Conservation (phyloP, 1,140 invertebrate genomes). For the Propsilocerus akamusi region DNA sequence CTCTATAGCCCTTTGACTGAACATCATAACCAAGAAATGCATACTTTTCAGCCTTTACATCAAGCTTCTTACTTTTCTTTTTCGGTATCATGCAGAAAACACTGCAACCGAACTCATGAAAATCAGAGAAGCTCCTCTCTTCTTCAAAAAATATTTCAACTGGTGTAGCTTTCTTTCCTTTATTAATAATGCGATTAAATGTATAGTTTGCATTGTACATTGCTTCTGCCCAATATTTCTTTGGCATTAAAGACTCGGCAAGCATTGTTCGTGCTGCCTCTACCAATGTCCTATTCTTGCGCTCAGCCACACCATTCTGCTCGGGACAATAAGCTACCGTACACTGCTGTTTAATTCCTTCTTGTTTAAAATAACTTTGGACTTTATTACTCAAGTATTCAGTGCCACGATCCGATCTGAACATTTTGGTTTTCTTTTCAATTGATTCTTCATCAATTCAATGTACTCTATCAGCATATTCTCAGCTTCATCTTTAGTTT, state of each 20-base stretch:
- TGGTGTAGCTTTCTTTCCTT: too few species aligned
- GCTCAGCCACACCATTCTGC: constrained; percentile 24
- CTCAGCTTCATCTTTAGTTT: background rate
- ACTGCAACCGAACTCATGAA: constrained; percentile 25
- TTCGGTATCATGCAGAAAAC: constrained; percentile 22
- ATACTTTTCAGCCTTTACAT: constrained; percentile 14
- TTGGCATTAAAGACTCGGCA: too few species aligned
- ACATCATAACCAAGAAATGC: constrained; percentile 26
- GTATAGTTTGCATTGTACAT: too few species aligned
- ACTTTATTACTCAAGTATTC: constrained; percentile 19
- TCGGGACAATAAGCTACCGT: constrained; percentile 22
- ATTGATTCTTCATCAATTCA: constrained; percentile 12
- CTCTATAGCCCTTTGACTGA: constrained; percentile 20
- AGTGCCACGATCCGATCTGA: constrained; percentile 21
- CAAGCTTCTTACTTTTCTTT: constrained; percentile 17
- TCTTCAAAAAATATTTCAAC: too few species aligned
- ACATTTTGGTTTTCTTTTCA: constrained; percentile 14
- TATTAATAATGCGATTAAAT: too few species aligned
- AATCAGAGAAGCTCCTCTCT: too few species aligned
- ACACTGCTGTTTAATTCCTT: constrained; percentile 19
- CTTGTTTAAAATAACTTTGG: constrained; percentile 9
- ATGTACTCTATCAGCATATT: background rate
- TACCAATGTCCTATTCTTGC: constrained; percentile 10
- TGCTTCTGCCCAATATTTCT: too few species aligned
- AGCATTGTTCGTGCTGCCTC: constrained; percentile 16